Evolutionary conservation across 2,888 invertebrate genomes (phyloP).

Genomic region (Pandemis cinnamomeana): DNA sequence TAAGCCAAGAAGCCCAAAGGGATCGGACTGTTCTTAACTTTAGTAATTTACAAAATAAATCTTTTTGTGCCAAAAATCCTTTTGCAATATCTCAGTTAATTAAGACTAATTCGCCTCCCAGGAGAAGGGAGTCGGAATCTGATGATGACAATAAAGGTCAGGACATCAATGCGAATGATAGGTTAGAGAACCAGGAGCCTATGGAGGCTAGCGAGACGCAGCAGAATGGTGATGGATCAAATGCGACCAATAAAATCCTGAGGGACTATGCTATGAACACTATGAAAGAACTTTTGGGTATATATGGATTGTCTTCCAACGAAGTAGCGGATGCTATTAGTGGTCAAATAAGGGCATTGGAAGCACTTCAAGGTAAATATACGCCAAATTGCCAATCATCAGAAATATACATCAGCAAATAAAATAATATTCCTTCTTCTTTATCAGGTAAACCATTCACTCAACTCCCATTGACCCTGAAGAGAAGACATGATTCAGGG

Average conservation of each 20-base stretch:
- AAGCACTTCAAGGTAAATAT: slow-evolving; percentile 87
- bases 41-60: slow-evolving; percentile 81
- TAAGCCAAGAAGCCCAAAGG: slow-evolving; percentile 67
- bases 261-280: slow-evolving; percentile 92
- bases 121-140: slow-evolving; percentile 81
- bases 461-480: slow-evolving; percentile 74
- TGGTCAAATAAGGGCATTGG: slow-evolving; percentile 87
- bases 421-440: slow-evolving; percentile 27
- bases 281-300: slow-evolving; percentile 90
- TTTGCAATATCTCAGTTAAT: slow-evolving; percentile 84
- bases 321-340: slow-evolving; percentile 89
- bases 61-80: slow-evolving; percentile 84
- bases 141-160: slow-evolving; percentile 80
- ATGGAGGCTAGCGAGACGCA: slow-evolving; percentile 65
- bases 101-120: slow-evolving; percentile 81
- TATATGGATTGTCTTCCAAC: slow-evolving; percentile 89
- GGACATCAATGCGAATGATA: slow-evolving; percentile 79
- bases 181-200: slow-evolving; percentile 70
- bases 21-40: slow-evolving; percentile 77
- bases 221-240: slow-evolving; percentile 75
- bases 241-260: slow-evolving; percentile 86
- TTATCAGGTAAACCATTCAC: slow-evolving; percentile 76
- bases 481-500: slow-evolving; percentile 75
- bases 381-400: neutral
- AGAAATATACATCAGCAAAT: slow-evolving; percentile 8